A percentile compares a stretch with the other conserved stretches of the same genome.
Evolutionary conservation across 1,140 invertebrate species (phyloP).

Genomic region (Aradophagus sp.): DNA sequence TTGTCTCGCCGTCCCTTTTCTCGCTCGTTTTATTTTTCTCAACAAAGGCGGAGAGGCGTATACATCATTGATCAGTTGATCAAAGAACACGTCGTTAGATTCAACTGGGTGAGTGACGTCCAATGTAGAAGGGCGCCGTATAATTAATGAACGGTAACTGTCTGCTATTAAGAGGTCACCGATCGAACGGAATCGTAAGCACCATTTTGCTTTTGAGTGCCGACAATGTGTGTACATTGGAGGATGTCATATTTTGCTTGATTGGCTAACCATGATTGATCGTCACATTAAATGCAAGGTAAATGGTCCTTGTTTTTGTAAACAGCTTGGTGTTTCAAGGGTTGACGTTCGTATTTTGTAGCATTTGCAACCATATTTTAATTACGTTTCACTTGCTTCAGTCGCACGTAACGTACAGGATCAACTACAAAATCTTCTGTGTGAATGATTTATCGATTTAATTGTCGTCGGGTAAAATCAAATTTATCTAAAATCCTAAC

Average conservation of each 20-base stretch:
- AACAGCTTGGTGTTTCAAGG: no score
- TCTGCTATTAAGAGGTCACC: constrained; percentile 31
- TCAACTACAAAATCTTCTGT: no score
- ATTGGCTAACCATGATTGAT: constrained; percentile 17
- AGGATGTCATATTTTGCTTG: constrained; percentile 16
- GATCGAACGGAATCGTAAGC: constrained; percentile 23
- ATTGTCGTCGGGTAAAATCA: no score
- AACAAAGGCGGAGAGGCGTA: constrained; percentile 14
- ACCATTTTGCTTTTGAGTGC: constrained; percentile 8
- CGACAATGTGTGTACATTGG: neutral
- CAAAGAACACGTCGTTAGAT: constrained; percentile 28
- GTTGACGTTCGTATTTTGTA: no score
- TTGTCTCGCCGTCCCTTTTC: no score
- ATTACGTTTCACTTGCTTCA: neutral
- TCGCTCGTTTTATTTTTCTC: no score
- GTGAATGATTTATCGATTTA: no score
- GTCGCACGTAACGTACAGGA: no score
- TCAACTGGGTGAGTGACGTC: constrained; percentile 23
- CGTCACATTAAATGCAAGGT: constrained; percentile 2
- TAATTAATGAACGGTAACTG: constrained; percentile 35
- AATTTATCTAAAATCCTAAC: no score
- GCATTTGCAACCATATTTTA: neutral
- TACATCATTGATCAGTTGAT: constrained; percentile 35
- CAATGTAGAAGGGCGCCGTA: constrained; percentile 14
- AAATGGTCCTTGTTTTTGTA: constrained; percentile 9